These are phyloP conservation scores for Macquaria australasica DNA, from an alignment of 2,113 vertebrate species.

Conservation along the genomic window DNA sequence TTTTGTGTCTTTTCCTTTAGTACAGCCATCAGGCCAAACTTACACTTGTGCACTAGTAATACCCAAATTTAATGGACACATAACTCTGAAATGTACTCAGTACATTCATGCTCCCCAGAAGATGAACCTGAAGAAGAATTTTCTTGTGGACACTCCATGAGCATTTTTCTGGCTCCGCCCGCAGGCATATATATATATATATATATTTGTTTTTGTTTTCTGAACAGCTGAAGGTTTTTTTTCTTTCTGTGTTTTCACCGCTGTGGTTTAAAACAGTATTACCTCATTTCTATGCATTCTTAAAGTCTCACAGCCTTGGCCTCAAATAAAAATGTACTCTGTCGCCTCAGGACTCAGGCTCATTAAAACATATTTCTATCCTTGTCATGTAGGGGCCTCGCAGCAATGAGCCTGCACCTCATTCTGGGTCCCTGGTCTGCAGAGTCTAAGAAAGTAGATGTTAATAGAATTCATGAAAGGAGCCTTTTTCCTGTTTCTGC, in stretches of 20 bases:
- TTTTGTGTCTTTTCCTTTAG: not conserved
- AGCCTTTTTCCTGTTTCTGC: conserved; percentile 18
- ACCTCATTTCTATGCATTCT: not conserved
- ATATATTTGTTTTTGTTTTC: not conserved
- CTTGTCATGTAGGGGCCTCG: conserved; percentile 21
- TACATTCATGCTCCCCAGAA: not conserved
- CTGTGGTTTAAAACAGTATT: not conserved
- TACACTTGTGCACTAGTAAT: not conserved
- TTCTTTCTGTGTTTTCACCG: too few species aligned
- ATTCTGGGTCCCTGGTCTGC: conserved; percentile 1
- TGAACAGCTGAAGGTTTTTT: too few species aligned
- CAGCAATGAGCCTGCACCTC: conserved; percentile 30
- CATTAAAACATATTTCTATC: conserved; percentile 61
- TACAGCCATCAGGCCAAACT: not conserved
- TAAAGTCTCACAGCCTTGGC: not conserved
- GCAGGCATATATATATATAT: not conserved
- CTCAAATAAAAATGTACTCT: conserved; percentile 10
- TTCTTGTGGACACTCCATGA: not conserved
- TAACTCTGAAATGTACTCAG: too few species aligned
- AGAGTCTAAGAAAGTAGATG: conserved; percentile 5
- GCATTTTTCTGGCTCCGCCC: not conserved
- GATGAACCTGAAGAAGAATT: not conserved
- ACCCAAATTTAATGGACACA: not conserved
- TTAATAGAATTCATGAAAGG: conserved; percentile 56
- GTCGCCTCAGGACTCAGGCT: conserved; percentile 3